These are phyloP conservation scores for Isichthys henryi DNA, from an alignment of 2,113 vertebrate genomes.

Conservation along the genomic window DNA sequence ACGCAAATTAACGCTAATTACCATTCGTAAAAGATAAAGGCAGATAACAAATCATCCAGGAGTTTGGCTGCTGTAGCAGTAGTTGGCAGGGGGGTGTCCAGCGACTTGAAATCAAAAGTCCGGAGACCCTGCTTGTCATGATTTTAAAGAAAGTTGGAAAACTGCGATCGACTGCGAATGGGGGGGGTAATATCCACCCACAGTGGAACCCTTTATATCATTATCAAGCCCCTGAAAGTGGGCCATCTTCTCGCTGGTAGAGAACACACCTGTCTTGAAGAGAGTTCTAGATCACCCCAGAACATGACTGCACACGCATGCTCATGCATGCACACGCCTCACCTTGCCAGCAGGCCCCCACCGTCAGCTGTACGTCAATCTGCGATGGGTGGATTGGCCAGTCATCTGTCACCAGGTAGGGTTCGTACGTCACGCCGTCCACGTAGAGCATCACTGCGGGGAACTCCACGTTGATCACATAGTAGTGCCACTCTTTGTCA, in stretches of 20 bases:
- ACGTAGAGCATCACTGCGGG: slow-evolving; percentile 86
- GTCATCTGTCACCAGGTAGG: slow-evolving; percentile 95
- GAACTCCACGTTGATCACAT: slow-evolving; percentile 90
- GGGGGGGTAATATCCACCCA: background rate
- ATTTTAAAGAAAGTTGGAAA: background rate
- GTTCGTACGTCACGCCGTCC: slow-evolving; percentile 88
- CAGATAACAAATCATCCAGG: background rate
- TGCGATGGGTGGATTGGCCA: slow-evolving; percentile 97
- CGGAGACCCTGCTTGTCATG: background rate
- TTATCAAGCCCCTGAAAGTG: background rate
- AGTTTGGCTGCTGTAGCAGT: background rate
- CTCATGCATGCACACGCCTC: slow-evolving; percentile 16
- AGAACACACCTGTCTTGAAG: background rate
- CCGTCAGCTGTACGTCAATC: slow-evolving; percentile 91
- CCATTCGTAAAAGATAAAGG: slow-evolving; percentile 12
- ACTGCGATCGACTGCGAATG: background rate
- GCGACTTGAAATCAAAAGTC: background rate
- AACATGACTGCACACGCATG: background rate
- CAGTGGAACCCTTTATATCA: slow-evolving; percentile 22
- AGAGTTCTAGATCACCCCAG: background rate
- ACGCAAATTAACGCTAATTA: slow-evolving; percentile 13
- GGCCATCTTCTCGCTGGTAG: background rate
- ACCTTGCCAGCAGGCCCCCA: slow-evolving; percentile 99
- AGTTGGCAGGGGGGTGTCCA: background rate
- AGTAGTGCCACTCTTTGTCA: slow-evolving; percentile 98